Conservation (phyloP, 2,888 invertebrate genomes). For the Eueremaeus valkanovi region DNA sequence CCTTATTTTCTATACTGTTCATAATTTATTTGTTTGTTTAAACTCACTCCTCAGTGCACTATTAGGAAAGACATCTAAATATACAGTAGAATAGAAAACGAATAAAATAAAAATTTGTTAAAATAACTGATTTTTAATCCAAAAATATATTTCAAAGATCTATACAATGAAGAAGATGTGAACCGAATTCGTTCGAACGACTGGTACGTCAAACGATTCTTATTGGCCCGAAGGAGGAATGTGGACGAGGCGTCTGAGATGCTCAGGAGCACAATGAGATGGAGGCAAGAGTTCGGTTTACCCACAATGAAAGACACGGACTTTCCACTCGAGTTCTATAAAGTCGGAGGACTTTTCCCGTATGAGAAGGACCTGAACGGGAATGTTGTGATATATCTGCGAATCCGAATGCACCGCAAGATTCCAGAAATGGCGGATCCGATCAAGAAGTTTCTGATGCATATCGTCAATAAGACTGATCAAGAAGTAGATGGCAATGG, state of each 20-base stretch:
- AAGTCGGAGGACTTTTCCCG: slow-evolving; percentile 51
- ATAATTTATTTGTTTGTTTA: no score
- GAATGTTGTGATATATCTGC: slow-evolving; percentile 40
- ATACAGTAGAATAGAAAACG: no score
- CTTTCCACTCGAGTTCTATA: slow-evolving; percentile 50
- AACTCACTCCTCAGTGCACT: no score
- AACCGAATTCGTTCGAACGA: slow-evolving; percentile 50
- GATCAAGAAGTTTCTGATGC: slow-evolving; percentile 40
- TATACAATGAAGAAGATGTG: slow-evolving; percentile 52
- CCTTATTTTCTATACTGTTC: no score
- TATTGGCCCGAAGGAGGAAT: slow-evolving; percentile 49
- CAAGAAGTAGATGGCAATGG: slow-evolving; percentile 36
- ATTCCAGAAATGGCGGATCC: slow-evolving; percentile 37
- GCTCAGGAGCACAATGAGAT: slow-evolving; percentile 51
- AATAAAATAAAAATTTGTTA: no score
- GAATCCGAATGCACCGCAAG: slow-evolving; percentile 39
- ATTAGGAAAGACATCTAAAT: no score
- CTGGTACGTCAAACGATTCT: slow-evolving; percentile 50
- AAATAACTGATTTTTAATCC: no score
- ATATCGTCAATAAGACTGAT: slow-evolving; percentile 41
- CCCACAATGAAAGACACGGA: slow-evolving; percentile 49
- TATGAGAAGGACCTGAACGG: slow-evolving; percentile 52
- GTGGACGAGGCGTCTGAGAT: slow-evolving; percentile 50
- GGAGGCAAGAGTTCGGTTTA: slow-evolving; percentile 51
- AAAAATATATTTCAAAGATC: no score